A percentile compares a stretch with the other conserved stretches of the same genome.
phyloP scores from a whole-genome alignment of 2,888 invertebrate genomes.

The Ferdinandea cuprea region DNA sequence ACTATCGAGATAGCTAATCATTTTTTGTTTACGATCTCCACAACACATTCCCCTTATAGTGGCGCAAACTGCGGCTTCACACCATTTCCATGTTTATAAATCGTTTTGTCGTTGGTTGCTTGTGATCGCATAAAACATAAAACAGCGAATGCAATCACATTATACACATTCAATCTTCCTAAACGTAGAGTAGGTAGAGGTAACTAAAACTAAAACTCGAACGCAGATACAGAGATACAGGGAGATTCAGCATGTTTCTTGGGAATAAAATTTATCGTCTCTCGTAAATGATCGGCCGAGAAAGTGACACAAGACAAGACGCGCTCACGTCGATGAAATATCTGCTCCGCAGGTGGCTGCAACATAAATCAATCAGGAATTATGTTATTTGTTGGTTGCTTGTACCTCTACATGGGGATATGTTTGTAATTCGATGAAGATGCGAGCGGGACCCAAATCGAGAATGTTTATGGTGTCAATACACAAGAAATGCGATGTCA shows the following conservation, averaged over 20 bases:
- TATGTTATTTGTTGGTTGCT: conserved; percentile 36
- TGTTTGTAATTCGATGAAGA: conserved; percentile 30
- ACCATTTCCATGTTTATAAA: conserved; percentile 18
- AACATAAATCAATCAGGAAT: conserved; percentile 69
- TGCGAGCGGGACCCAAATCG: conserved; percentile 12
- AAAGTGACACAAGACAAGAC: conserved; percentile 49
- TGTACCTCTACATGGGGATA: no score
- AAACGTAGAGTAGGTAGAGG: conserved; percentile 15
- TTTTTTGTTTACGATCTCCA: conserved; percentile 58
- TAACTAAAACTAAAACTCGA: not conserved
- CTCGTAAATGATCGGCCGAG: conserved; percentile 48
- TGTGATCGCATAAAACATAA: conserved; percentile 17
- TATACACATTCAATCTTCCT: conserved; percentile 4
- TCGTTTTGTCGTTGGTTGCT: not conserved
- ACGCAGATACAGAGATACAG: conserved; percentile 8
- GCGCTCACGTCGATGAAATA: conserved; percentile 58
- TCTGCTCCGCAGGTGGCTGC: conserved; percentile 67
- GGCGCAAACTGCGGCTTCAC: conserved; percentile 36
- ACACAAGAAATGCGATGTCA: conserved; percentile 59
- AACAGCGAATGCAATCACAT: conserved; percentile 3
- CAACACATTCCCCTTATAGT: conserved; percentile 25
- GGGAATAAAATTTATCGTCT: conserved; percentile 41
- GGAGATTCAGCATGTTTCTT: conserved; percentile 3
- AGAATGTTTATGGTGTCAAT: conserved; percentile 63
- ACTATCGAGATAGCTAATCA: no score